A percentile compares a stretch with the other conserved stretches of the same genome.
Conservation (phyloP, 1,140 invertebrate species). For the Papilio xuthus region DNA sequence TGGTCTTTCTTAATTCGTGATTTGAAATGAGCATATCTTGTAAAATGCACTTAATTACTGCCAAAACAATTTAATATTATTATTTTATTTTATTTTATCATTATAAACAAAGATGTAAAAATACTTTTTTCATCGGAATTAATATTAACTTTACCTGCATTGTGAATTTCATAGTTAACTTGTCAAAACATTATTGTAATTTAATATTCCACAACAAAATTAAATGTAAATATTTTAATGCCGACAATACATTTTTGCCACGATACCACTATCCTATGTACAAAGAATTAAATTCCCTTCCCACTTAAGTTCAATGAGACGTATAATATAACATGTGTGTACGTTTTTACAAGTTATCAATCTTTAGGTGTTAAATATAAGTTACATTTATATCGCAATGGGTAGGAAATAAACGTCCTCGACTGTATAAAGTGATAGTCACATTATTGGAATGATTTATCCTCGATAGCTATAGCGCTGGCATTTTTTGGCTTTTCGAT, state of each 20-base stretch:
- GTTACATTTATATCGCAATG: not conserved
- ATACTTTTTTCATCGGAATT: not conserved
- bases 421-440: not conserved
- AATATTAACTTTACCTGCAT: not conserved
- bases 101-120: not conserved
- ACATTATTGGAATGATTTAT: conserved; percentile 27
- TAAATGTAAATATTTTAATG: not conserved
- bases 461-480: conserved; percentile 8
- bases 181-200: conserved; percentile 4
- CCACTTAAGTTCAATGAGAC: not conserved
- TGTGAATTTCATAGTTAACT: not conserved
- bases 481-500: conserved; percentile 21
- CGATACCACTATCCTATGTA: not conserved
- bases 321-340: not conserved
- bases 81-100: not conserved
- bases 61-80: too few relatives aligned
- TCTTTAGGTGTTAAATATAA: not conserved
- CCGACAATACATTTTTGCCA: not conserved
- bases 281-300: not conserved
- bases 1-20: too few relatives aligned
- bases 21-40: too few relatives aligned
- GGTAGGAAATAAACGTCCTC: not conserved
- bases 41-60: too few relatives aligned
- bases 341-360: not conserved
- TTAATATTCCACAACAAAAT: not conserved